Conservation (phyloP, 2,797 vertebrate species). For the Acropternis orthonyx region DNA sequence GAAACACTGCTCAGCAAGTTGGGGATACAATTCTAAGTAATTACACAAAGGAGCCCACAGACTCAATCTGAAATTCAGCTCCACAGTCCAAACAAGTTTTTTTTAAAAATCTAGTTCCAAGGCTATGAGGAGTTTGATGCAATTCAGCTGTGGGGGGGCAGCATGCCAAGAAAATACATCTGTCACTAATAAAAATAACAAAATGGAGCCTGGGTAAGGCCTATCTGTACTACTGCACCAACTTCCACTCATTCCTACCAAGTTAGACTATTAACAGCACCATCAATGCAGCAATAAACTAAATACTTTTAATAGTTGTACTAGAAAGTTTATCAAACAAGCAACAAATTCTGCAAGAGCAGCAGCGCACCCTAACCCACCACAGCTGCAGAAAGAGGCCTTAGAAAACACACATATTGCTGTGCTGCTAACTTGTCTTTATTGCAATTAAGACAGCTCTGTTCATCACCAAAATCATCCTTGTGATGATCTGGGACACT, state of each 20-base stretch:
- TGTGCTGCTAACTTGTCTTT: background rate
- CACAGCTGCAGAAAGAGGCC: background rate
- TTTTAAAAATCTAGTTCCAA: background rate
- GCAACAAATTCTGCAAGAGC: background rate
- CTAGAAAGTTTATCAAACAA: slow-evolving; percentile 18
- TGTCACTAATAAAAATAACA: slow-evolving; percentile 52
- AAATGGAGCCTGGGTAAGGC: slow-evolving; percentile 37
- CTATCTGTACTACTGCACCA: slow-evolving; percentile 15
- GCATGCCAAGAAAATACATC: slow-evolving; percentile 35
- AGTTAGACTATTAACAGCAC: slow-evolving; percentile 14
- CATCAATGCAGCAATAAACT: background rate
- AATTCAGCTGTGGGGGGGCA: slow-evolving; percentile 36
- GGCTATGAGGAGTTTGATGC: slow-evolving; percentile 12
- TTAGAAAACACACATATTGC: background rate
- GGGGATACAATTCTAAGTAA: background rate
- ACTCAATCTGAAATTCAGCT: background rate
- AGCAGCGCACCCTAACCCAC: background rate
- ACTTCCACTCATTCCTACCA: slow-evolving; percentile 35
- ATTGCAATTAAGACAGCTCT: background rate
- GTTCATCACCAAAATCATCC: background rate
- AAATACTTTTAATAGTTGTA: slow-evolving; percentile 17
- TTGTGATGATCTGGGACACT: background rate
- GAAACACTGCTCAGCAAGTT: slow-evolving; percentile 29
- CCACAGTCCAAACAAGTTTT: background rate
- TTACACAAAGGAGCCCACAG: background rate